These are phyloP conservation scores for Canis aureus DNA, from an alignment of 2,113 vertebrate genomes.

Conservation along the genomic window DNA sequence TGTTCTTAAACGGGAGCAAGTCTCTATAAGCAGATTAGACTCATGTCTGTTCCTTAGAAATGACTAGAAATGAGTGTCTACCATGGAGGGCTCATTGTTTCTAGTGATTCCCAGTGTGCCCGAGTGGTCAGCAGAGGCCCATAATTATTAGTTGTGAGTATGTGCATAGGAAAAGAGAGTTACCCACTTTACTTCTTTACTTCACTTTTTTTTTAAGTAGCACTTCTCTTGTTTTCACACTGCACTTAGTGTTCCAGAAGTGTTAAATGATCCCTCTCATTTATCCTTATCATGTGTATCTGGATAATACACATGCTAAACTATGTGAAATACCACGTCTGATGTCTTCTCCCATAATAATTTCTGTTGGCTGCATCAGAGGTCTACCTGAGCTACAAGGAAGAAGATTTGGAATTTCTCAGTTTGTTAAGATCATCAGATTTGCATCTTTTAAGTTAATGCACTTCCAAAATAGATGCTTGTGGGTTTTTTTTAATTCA, in stretches of 20 bases:
- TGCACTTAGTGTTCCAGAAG: neutral
- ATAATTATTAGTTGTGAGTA: neutral
- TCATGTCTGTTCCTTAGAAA: neutral
- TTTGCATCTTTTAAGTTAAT: slow-evolving; percentile 45
- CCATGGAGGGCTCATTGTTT: neutral
- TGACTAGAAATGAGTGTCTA: neutral
- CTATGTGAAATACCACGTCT: neutral
- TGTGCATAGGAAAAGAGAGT: neutral
- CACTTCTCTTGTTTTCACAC: slow-evolving; percentile 17
- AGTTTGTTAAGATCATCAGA: slow-evolving; percentile 12
- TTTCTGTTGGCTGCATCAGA: neutral
- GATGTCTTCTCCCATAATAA: neutral
- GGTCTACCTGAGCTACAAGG: neutral
- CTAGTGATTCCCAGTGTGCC: neutral
- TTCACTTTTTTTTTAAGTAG: neutral
- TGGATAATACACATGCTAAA: neutral
- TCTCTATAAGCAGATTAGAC: neutral
- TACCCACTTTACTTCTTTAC: neutral
- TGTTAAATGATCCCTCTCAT: neutral
- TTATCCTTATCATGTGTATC: neutral
- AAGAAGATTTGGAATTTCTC: slow-evolving; percentile 31
- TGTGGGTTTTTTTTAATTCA: neutral
- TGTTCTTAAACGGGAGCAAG: neutral
- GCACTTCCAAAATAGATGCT: neutral
- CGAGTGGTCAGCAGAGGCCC: neutral